Evolutionary conservation across 2,888 invertebrate genomes (phyloP), one percentile per base, ranked within the genome.

Genomic region (Biston stratarius): DNA sequence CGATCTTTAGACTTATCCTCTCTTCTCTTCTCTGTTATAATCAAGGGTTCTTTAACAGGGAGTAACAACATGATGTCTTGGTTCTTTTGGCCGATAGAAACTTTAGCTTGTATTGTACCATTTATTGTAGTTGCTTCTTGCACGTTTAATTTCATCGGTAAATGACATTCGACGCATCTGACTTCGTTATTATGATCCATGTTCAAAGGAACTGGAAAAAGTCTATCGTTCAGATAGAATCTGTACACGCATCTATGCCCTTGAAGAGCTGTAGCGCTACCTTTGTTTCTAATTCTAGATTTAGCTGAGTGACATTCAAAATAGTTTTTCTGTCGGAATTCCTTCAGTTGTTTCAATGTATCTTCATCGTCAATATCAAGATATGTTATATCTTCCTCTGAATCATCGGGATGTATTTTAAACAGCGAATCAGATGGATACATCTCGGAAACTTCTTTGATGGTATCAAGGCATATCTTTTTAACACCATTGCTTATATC

Each of bases 281-380:
- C 79, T 58, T 77, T 84, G 6, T 64, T 77, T 24, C 83, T 82
- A 0, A 90, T 74, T 63, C 90, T 85, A 10, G 87, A 87, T 78
- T 82, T 88, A 1, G 92, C 91, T 0, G 95, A 95, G 76, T 95
- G 95, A n/a, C 95, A 95, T 72, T 96, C 95, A 67, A 95, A 95
- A 76, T 94, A 96, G 76, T 95, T 95, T 8, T 94, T 86, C 1
- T 91, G 84, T 12, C 96, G 88, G 72, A 95, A 96, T 73, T 92
- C 87, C 68, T 88, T 91, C n/a, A 94, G 60, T 0, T 84, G 77
- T 0, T 74, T 64, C n/a, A 74, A 48, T 53, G 80, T 82, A 9
- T 83, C 80, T 36, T 76, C 55, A 15, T 67, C 67, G n/a, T 67
- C 67, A 9, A 55, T 67, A 24, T 90, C 82, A 33, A 83, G 57